These are phyloP conservation scores for Pemphigus obesinymphae DNA, from an alignment of 1,140 invertebrate species.

Conservation along the genomic window DNA sequence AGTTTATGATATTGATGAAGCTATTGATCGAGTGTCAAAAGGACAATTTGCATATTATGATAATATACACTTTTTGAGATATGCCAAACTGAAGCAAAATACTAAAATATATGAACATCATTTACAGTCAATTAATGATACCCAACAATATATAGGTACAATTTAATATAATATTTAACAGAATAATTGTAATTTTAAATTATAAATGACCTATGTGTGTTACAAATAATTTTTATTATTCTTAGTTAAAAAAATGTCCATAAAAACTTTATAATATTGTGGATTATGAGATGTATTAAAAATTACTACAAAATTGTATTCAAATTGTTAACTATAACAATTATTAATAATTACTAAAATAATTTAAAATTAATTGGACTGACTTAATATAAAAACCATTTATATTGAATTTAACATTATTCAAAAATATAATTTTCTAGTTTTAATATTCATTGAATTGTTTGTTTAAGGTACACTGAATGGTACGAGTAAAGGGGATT, in stretches of 20 bases:
- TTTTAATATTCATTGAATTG: neutral
- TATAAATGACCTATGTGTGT: too few species aligned
- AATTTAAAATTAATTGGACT: too few species aligned
- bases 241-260: too few species aligned
- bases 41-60: slow-evolving; percentile 74
- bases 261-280: too few species aligned
- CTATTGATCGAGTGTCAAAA: slow-evolving; percentile 57
- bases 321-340: too few species aligned
- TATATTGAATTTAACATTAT: too few species aligned
- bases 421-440: too few species aligned
- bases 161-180: neutral
- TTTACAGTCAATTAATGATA: neutral
- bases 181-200: neutral
- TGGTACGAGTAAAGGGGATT: slow-evolving; percentile 48
- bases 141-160: neutral
- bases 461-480: slow-evolving; percentile 48
- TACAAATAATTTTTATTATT: too few species aligned
- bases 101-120: neutral
- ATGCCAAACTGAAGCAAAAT: slow-evolving; percentile 54
- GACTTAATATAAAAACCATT: too few species aligned
- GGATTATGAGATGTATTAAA: too few species aligned
- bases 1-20: slow-evolving; percentile 44
- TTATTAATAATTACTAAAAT: too few species aligned
- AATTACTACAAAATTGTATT: too few species aligned
- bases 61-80: slow-evolving; percentile 66